Percentiles rank a stretch among this genome's conserved stretches.
phyloP scores from a whole-genome alignment of 2,113 vertebrate species.

The Megaceryle torquata region DNA sequence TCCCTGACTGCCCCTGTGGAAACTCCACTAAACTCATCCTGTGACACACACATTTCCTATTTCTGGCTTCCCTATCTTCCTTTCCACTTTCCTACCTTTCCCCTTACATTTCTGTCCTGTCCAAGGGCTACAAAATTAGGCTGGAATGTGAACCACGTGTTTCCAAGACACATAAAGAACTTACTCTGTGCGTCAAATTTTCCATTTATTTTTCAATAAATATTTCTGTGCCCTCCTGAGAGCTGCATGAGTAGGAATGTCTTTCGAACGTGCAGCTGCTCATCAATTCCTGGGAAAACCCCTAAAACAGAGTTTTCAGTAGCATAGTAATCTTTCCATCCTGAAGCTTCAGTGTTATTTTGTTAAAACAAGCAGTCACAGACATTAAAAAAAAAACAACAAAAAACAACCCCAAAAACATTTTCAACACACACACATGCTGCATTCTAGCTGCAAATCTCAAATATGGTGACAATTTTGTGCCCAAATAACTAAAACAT shows the following conservation, averaged over 20 bases:
- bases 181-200: not conserved
- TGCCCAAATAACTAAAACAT: not conserved
- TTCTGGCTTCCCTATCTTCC: not conserved
- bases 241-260: not conserved
- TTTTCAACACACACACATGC: not conserved
- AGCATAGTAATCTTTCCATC: not conserved
- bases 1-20: not conserved
- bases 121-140: not conserved
- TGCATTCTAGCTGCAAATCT: not conserved
- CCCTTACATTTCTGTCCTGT: not conserved
- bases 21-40: not conserved
- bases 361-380: not conserved
- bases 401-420: too few species aligned
- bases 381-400: not conserved
- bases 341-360: not conserved
- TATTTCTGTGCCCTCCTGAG: not conserved
- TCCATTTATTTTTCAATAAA: slow-evolving; percentile 31
- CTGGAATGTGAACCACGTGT: not conserved
- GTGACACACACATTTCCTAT: not conserved
- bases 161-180: slow-evolving; percentile 20
- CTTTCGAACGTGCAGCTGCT: slow-evolving; percentile 7
- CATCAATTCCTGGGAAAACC: slow-evolving; percentile 13
- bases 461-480: not conserved
- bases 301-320: not conserved
- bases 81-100: not conserved